Conservation (phyloP, 2,113 vertebrate genomes). For the Psittacula cyanocephala region DNA sequence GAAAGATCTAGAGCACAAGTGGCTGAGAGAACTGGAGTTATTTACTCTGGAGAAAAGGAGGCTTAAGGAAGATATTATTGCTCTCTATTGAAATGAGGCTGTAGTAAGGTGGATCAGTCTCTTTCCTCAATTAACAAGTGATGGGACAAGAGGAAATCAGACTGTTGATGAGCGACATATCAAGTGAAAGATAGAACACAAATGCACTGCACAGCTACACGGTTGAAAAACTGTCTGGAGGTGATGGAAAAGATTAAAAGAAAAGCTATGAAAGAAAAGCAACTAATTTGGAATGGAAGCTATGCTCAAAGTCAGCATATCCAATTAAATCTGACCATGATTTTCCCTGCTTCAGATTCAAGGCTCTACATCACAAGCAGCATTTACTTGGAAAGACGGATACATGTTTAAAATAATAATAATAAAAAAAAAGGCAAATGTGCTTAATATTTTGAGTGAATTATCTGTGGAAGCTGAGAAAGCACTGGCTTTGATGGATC, state of each 20-base stretch:
- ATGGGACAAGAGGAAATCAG: not conserved
- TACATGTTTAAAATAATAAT: not conserved
- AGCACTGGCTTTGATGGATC: conserved; percentile 18
- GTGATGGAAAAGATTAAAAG: not conserved
- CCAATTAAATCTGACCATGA: not conserved
- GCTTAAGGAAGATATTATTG: not conserved
- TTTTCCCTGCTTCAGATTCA: not conserved
- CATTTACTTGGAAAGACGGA: not conserved
- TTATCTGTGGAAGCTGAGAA: conserved; percentile 1
- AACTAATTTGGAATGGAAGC: not conserved
- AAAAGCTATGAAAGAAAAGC: not conserved
- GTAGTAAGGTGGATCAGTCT: not conserved
- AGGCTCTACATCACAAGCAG: not conserved
- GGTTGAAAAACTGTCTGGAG: not conserved
- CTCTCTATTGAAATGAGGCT: not conserved
- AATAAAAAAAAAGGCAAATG: not conserved
- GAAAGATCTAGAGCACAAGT: not conserved
- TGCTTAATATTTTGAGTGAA: conserved; percentile 3
- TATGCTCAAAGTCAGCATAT: not conserved
- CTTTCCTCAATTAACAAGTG: not conserved
- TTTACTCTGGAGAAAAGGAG: not conserved
- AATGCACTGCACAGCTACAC: not conserved
- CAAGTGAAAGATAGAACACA: not conserved
- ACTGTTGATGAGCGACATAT: not conserved
- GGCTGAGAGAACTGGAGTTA: not conserved